These are phyloP conservation scores for Sanderia malayensis DNA, from an alignment of 30 jellyfish, hydroid and myxozoan species.

Conservation along the genomic window DNA sequence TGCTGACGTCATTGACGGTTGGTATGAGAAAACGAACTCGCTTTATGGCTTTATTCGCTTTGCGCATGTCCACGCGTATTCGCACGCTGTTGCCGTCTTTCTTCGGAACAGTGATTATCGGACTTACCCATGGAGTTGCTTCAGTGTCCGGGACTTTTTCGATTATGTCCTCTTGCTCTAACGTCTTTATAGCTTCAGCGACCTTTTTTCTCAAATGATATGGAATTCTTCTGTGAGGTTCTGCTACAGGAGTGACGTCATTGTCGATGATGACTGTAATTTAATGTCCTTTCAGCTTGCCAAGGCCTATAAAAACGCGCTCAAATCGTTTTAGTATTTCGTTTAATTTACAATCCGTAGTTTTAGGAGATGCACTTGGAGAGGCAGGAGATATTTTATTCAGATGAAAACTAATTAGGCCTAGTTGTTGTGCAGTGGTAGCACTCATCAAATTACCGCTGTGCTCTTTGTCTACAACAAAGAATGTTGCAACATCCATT, in stretches of 20 bases:
- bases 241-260: slow-evolving; percentile 15
- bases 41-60: slow-evolving; percentile 25
- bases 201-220: slow-evolving; percentile 25
- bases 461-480: background rate
- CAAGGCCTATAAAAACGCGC: slow-evolving; percentile 16
- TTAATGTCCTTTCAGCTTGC: slow-evolving; percentile 11
- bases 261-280: slow-evolving; percentile 9
- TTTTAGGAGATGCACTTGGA: background rate
- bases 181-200: slow-evolving; percentile 1
- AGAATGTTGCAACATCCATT: no score
- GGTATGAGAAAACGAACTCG: slow-evolving; percentile 31
- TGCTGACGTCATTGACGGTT: slow-evolving; percentile 18
- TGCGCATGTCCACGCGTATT: slow-evolving; percentile 37
- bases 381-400: background rate
- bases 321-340: background rate
- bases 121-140: slow-evolving; percentile 29
- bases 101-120: slow-evolving; percentile 13
- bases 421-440: slow-evolving; percentile 5
- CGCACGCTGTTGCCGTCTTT: slow-evolving; percentile 23
- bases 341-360: background rate
- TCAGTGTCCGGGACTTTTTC: slow-evolving; percentile 27
- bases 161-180: slow-evolving; percentile 13
- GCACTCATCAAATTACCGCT: slow-evolving; percentile 19
- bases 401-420: background rate
- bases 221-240: slow-evolving; percentile 23